phyloP scores from a whole-genome alignment of 2,797 vertebrate genomes.

The Alectoris magna region DNA sequence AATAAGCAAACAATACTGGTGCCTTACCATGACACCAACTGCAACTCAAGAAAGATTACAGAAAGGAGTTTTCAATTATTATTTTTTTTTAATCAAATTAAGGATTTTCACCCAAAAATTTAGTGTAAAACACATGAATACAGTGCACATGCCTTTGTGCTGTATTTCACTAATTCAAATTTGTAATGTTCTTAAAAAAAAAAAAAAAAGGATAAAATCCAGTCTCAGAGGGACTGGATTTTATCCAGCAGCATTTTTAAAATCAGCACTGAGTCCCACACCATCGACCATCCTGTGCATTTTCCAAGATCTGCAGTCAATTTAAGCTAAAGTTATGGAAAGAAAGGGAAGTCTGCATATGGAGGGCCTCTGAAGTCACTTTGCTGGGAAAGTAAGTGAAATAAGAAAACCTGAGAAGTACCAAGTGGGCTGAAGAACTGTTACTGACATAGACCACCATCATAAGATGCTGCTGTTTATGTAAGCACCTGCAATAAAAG shows the following conservation, averaged over 20 bases:
- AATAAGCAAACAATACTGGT: not conserved
- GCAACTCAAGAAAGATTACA: not conserved
- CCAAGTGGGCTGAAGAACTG: not conserved
- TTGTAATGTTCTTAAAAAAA: not conserved
- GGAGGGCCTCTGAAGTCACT: not conserved
- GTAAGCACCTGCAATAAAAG: not conserved
- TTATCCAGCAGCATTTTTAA: not conserved
- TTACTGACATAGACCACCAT: accelerated
- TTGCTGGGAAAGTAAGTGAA: not conserved
- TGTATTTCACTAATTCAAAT: not conserved
- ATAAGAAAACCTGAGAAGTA: not conserved
- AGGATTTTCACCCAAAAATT: not conserved
- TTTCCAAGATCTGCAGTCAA: not conserved
- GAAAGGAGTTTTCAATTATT: not conserved
- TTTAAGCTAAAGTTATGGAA: not conserved
- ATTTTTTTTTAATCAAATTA: not conserved
- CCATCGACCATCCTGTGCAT: not conserved
- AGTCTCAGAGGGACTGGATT: not conserved
- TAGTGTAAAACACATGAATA: not conserved
- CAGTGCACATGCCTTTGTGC: accelerated
- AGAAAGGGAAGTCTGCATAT: not conserved
- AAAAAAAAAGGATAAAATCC: not conserved
- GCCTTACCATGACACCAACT: not conserved
- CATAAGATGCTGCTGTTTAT: not conserved
- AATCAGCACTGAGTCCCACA: not conserved